Percentiles rank a stretch among this genome's conserved stretches.
Evolutionary conservation across 1,140 invertebrate species (phyloP).

Genomic region (Pseudomyrmex concolor): DNA sequence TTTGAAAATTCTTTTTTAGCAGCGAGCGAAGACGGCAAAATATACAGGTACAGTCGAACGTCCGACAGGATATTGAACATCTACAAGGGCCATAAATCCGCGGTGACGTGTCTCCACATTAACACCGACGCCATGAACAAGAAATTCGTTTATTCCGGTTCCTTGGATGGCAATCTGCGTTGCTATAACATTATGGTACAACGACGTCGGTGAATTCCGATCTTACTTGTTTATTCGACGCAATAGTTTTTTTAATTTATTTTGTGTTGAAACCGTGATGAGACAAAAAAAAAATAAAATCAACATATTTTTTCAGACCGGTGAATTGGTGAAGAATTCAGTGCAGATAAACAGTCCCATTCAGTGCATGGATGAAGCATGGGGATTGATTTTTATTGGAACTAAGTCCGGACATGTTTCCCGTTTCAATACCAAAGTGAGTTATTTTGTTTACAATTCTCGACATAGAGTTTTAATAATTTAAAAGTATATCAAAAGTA

Average conservation of each 20-base stretch:
- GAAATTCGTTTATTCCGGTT: slow-evolving; percentile 87
- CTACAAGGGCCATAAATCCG: slow-evolving; percentile 84
- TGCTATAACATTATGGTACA: slow-evolving; percentile 87
- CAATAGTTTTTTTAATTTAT: too few species aligned
- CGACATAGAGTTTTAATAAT: neutral
- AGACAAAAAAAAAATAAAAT: neutral
- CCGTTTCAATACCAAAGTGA: slow-evolving; percentile 87
- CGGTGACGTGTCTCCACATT: slow-evolving; percentile 87
- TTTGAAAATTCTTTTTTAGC: slow-evolving; percentile 83
- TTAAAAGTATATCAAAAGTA: neutral
- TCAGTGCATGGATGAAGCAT: slow-evolving; percentile 88
- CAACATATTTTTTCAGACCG: slow-evolving; percentile 82
- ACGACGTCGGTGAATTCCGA: neutral
- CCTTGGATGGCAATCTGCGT: slow-evolving; percentile 86
- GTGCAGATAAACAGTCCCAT: slow-evolving; percentile 86
- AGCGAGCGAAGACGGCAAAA: slow-evolving; percentile 82
- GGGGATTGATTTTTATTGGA: slow-evolving; percentile 87
- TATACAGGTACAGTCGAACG: slow-evolving; percentile 82
- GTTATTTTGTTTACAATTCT: neutral
- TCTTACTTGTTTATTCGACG: too few species aligned
- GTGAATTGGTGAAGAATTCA: slow-evolving; percentile 83
- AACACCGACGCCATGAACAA: slow-evolving; percentile 77
- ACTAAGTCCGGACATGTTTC: slow-evolving; percentile 87
- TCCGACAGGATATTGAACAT: slow-evolving; percentile 82
- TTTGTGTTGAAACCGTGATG: too few species aligned